A percentile compares a stretch with the other conserved stretches of the same genome.
phyloP scores from a whole-genome alignment of 2,797 vertebrate species.

The Prionace glauca region DNA sequence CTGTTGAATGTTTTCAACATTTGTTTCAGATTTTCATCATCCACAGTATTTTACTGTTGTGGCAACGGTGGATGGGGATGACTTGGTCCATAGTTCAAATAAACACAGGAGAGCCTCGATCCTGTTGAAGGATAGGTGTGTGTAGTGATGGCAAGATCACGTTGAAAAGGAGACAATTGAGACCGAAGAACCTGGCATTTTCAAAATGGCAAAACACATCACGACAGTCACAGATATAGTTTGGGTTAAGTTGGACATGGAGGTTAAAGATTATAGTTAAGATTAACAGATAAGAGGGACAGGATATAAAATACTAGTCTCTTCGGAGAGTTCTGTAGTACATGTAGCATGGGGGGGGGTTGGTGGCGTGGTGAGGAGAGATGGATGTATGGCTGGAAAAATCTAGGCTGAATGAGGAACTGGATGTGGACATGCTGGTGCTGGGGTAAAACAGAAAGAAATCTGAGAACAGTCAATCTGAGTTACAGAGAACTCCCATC shows the following conservation, averaged over 20 bases:
- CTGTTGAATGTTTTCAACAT: background rate
- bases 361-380: background rate
- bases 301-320: background rate
- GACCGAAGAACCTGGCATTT: background rate
- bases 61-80: background rate
- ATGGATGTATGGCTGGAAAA: background rate
- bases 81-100: background rate
- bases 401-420: no score
- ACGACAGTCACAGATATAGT: background rate
- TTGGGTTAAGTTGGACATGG: background rate
- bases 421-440: no score
- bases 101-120: background rate
- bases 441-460: no score
- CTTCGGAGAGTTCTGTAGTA: background rate
- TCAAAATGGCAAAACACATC: background rate
- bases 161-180: background rate
- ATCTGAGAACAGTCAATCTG: no score
- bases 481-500: no score
- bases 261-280: background rate
- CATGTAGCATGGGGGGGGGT: background rate
- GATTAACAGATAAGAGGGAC: background rate
- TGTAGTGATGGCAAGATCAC: background rate
- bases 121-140: background rate
- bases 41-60: background rate
- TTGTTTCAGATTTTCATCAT: background rate